Conservation (phyloP, 1,140 invertebrate genomes). For the Apis laboriosa region DNA sequence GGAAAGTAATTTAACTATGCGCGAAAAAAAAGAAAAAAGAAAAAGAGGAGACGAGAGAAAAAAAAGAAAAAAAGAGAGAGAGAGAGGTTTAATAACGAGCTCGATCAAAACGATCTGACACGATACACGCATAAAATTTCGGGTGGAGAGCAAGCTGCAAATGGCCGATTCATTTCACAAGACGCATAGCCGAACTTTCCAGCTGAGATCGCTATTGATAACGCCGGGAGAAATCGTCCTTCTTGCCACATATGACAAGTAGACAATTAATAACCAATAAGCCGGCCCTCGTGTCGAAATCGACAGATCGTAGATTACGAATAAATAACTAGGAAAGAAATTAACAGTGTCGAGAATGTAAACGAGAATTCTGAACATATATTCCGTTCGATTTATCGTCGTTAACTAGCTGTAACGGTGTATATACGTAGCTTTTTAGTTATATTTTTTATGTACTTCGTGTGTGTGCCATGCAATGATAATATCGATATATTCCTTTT, state of each 20-base stretch:
- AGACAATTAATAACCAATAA: constrained; percentile 63
- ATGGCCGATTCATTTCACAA: constrained; percentile 39
- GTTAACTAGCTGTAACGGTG: background rate
- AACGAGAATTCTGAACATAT: background rate
- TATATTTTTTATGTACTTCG: background rate
- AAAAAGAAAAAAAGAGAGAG: too few species aligned
- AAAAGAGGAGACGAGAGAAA: background rate
- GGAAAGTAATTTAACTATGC: background rate
- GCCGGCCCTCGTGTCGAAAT: constrained; percentile 42
- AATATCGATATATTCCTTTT: too few species aligned
- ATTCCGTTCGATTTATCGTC: background rate
- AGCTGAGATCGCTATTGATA: constrained; percentile 61
- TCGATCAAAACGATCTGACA: constrained; percentile 31
- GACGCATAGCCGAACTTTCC: constrained; percentile 56
- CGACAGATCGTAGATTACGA: constrained; percentile 47
- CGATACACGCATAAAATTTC: constrained; percentile 40
- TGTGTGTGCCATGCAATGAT: too few species aligned
- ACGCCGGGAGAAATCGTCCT: constrained; percentile 57
- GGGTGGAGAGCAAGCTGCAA: constrained; percentile 46
- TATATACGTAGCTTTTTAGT: too few species aligned
- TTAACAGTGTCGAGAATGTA: background rate
- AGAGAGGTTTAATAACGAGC: constrained; percentile 12
- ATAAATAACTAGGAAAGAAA: constrained; percentile 39
- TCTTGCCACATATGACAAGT: constrained; percentile 47
- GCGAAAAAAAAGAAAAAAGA: background rate